Evolutionary conservation across 92 coral and sea anemone genomes (phyloP).

Genomic region (Paragorgia papillata): DNA sequence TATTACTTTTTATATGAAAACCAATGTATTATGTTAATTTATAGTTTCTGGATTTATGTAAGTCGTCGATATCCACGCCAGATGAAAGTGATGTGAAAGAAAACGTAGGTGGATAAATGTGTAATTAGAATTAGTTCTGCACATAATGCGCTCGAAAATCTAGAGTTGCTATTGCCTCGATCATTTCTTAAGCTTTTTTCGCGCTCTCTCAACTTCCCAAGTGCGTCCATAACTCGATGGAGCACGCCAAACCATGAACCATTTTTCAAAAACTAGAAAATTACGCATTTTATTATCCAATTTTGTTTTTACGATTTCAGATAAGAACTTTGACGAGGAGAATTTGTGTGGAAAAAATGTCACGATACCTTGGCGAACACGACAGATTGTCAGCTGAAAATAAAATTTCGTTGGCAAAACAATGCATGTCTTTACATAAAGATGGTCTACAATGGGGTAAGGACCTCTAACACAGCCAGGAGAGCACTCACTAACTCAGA

Average conservation of each 20-base stretch:
- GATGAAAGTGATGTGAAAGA: conserved; percentile 32
- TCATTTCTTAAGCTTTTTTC: too few relatives aligned
- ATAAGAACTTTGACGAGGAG: conserved; percentile 68
- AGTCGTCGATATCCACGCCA: conserved; percentile 19
- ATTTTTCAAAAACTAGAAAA: too few relatives aligned
- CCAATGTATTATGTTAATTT: too few relatives aligned
- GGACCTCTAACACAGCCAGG: conserved; percentile 1
- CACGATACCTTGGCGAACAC: conserved; percentile 83
- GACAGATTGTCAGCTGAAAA: conserved; percentile 64
- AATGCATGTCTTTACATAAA: conserved; percentile 79
- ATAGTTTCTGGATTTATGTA: conserved; percentile 51
- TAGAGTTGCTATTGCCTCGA: too few relatives aligned
- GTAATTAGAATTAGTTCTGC: background rate
- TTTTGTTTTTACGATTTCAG: conserved; percentile 49
- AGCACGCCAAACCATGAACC: too few relatives aligned
- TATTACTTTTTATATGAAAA: too few relatives aligned
- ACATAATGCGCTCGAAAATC: too few relatives aligned
- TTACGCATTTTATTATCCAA: too few relatives aligned
- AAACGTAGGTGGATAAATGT: background rate
- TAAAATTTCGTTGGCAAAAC: conserved; percentile 70
- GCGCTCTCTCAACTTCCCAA: too few relatives aligned
- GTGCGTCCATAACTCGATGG: too few relatives aligned
- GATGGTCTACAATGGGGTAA: conserved; percentile 92
- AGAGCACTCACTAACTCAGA: conserved; percentile 50
- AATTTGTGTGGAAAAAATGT: conserved; percentile 76